Base-by-base conservation (phyloP, 2,888 invertebrate genomes). In the Agrilus mali region DNA sequence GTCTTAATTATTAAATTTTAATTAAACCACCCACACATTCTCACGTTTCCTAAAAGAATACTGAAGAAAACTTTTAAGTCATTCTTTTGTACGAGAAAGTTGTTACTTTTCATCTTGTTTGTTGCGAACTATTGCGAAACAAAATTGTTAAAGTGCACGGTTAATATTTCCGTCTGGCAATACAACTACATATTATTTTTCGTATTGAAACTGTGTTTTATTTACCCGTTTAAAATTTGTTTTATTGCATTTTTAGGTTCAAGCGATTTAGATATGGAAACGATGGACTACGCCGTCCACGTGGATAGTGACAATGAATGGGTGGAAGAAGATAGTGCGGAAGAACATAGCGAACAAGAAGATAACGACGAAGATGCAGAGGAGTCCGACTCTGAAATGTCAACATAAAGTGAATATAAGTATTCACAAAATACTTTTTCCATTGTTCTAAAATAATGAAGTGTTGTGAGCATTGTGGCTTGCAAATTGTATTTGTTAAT, bases 241-340 rank as follows among this genome's bases (percentile, higher is more conserved):
- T 27, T 7, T 43, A 43, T 20, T n/a, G 12, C 42, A 36, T 15
- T 16, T 47, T 37, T 39, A 64, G 66, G 56, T 43, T 54, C 59
- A 2, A 61, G 58, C 46, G 64, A 63, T 47, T 61, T 64, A 10
- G 64, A 64, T 36, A 54, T 56, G 36, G 64, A 64, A 27, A 57
- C 55, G 38, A 52, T 62, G 39, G 58, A 61, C 44, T 47, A 62
- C 22, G 58, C 57, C 14, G 51, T 47, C 8, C 54, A 59, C 44
- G 58, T 59, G 1, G 63, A 60, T 33, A 61, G 60, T 44, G 65
- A 61, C 33, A 60, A 63, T 43, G 65, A 66, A 48, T 65, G 64
- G 65, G 56, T 59, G 13, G 66, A 65, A 44, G 64, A 63, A 33
- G 62, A 61, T 35, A 57, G 55, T 33, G 63, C 60, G 13, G 60